Conservation (phyloP, 2,888 invertebrate genomes). For the Stramonita haemastoma region DNA sequence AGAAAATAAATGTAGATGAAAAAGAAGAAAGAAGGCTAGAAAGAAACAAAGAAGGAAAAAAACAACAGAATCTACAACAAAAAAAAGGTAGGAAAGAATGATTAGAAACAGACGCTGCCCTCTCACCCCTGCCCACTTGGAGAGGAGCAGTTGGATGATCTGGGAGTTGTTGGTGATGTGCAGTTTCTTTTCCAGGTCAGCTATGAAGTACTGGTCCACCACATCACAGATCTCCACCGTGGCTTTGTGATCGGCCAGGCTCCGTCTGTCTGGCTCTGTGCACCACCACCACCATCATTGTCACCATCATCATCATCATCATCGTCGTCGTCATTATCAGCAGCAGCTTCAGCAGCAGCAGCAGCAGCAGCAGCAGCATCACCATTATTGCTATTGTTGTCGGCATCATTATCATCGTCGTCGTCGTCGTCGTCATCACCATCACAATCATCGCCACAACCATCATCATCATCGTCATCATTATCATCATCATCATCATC, state of each 20-base stretch:
- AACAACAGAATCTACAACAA: not conserved
- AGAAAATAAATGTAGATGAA: not conserved
- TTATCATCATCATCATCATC: not conserved
- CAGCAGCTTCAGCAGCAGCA: no score
- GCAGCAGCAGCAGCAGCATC: no score
- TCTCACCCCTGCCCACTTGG: slow-evolving; percentile 8
- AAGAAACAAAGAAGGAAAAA: slow-evolving; percentile 21
- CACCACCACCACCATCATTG: not conserved
- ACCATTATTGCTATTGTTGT: no score
- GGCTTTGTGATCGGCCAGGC: not conserved
- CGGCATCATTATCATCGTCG: no score
- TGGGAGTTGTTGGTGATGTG: not conserved
- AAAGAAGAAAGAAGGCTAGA: not conserved
- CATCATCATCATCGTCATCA: no score
- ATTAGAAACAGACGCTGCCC: not conserved
- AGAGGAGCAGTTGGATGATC: slow-evolving; percentile 9
- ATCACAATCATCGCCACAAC: no score
- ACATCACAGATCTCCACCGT: slow-evolving; percentile 4
- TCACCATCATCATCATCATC: no score
- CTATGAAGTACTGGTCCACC: not conserved
- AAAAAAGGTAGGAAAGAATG: not conserved
- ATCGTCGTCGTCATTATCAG: no score
- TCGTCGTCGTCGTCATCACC: no score
- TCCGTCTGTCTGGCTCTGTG: not conserved
- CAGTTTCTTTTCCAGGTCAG: not conserved